These are phyloP conservation scores for Rhyzopertha dominica DNA, from an alignment of 1,140 invertebrate genomes.

Conservation along the genomic window DNA sequence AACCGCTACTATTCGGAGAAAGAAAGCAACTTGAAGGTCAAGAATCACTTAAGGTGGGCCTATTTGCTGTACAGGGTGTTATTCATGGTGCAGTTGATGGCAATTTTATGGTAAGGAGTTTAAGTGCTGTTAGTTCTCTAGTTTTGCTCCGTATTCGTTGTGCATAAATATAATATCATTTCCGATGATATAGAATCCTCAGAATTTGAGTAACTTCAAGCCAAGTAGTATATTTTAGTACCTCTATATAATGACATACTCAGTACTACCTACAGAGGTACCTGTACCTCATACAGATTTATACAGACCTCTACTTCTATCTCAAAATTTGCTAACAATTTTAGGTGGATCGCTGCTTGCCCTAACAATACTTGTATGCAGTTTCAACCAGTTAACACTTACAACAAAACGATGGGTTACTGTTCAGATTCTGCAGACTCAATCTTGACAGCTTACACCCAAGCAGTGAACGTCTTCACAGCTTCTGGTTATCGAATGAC, in stretches of 20 bases:
- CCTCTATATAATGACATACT: no score
- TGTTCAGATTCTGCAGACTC: not conserved
- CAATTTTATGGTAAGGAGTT: constrained; percentile 11
- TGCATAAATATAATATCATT: not conserved
- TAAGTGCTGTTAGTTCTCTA: not conserved
- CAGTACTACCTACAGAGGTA: no score
- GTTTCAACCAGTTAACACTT: no score
- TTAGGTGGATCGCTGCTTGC: no score
- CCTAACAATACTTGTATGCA: no score
- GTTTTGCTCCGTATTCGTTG: constrained; percentile 1
- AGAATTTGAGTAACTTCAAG: no score
- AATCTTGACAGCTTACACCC: constrained; percentile 1
- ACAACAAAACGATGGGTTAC: no score
- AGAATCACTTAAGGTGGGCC: constrained; percentile 12
- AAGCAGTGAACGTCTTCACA: constrained; percentile 5
- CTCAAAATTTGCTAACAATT: no score
- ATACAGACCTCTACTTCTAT: not conserved
- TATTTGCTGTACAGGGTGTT: constrained; percentile 6
- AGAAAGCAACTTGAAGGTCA: constrained; percentile 5
- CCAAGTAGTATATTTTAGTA: no score
- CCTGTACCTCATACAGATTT: not conserved
- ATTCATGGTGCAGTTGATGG: constrained; percentile 4
- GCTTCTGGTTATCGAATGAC: constrained; percentile 1
- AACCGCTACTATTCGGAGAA: constrained; percentile 2
- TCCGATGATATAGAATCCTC: not conserved